phyloP scores from a whole-genome alignment of 2,888 invertebrate species.

The Acheta domesticus region DNA sequence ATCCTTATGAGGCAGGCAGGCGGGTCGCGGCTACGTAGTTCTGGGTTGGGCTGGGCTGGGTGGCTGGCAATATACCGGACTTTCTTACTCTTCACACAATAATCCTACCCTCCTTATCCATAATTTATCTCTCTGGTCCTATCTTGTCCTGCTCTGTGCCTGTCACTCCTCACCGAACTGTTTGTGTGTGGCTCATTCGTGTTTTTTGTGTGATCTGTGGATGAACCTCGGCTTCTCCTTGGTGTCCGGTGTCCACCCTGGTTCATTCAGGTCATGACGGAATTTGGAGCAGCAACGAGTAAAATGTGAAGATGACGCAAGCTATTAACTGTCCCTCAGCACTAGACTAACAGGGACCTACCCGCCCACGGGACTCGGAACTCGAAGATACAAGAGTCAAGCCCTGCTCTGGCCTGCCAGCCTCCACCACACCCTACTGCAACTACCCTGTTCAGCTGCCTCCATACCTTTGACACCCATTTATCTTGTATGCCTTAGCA shows the following conservation, averaged over 20 bases:
- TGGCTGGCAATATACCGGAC: conserved; percentile 34
- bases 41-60: conserved; percentile 37
- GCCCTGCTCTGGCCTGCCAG: conserved; percentile 18
- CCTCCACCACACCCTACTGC: background rate
- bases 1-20: conserved; percentile 19
- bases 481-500: background rate
- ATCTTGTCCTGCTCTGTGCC: background rate
- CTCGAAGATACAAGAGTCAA: background rate
- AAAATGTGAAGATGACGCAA: background rate
- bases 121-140: background rate
- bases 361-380: background rate
- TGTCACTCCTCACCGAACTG: background rate
- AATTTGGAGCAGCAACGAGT: conserved; percentile 1
- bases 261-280: background rate
- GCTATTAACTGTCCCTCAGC: conserved; percentile 8
- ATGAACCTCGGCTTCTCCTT: background rate
- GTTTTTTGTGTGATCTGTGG: background rate
- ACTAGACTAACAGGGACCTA: background rate
- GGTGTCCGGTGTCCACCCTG: background rate
- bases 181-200: conserved; percentile 6
- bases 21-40: background rate
- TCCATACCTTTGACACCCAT: background rate
- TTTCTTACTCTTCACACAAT: conserved; percentile 1
- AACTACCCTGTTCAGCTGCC: background rate
- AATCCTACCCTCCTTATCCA: background rate